phyloP scores from a whole-genome alignment of 2,888 invertebrate species.

The Pimpla rufipes region DNA sequence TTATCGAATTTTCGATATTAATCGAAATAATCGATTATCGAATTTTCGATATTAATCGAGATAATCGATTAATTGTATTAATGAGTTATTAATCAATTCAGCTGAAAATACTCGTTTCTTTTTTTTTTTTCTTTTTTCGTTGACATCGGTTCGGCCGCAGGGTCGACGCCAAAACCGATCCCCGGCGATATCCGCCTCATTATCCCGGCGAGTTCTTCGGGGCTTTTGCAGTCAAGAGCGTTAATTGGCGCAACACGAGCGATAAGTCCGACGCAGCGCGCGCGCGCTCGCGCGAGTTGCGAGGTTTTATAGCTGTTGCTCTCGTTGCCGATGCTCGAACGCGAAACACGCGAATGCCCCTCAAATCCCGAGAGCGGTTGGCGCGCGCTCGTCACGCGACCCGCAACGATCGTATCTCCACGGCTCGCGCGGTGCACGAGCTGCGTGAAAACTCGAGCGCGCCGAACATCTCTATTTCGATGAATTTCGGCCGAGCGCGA shows the following conservation, averaged over 20 bases:
- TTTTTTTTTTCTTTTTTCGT: background rate
- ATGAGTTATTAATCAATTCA: background rate
- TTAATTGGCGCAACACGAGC: slow-evolving; percentile 28
- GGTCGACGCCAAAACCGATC: background rate
- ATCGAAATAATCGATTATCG: no score
- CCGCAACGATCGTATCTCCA: slow-evolving; percentile 12
- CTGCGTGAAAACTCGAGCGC: background rate
- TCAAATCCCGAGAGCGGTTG: slow-evolving; percentile 1
- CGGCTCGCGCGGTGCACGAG: background rate
- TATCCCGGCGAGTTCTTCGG: slow-evolving; percentile 1
- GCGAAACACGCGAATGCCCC: slow-evolving; percentile 49
- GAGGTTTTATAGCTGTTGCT: slow-evolving; percentile 23
- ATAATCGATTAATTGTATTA: no score
- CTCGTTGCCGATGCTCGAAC: slow-evolving; percentile 37
- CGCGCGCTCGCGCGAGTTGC: background rate
- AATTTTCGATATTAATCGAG: no score
- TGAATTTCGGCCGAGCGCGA: slow-evolving; percentile 25
- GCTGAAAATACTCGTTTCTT: background rate
- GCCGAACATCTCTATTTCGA: slow-evolving; percentile 34
- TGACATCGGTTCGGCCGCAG: no score
- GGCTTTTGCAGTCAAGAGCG: slow-evolving; percentile 32
- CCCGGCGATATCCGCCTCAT: slow-evolving; percentile 1
- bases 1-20: no score
- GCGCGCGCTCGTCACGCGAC: slow-evolving; percentile 46
- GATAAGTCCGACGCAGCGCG: slow-evolving; percentile 7